These are phyloP conservation scores for Heliconius sara DNA, from an alignment of 2,888 invertebrate genomes.

Conservation along the genomic window DNA sequence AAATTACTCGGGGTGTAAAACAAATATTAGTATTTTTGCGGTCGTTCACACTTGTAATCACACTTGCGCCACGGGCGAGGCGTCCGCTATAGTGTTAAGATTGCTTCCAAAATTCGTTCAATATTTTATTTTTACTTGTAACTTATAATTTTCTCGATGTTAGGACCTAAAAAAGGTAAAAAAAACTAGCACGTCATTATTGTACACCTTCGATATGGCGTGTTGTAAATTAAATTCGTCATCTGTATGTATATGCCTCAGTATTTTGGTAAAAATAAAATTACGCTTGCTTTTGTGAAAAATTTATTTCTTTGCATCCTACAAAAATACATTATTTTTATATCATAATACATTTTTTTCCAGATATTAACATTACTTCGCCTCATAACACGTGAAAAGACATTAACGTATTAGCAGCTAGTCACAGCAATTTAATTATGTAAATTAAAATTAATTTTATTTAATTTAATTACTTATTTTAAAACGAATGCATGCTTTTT, in stretches of 20 bases:
- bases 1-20: slow-evolving; percentile 66
- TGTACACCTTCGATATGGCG: slow-evolving; percentile 34
- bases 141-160: slow-evolving; percentile 70
- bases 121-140: slow-evolving; percentile 60
- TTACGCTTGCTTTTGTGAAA: slow-evolving; percentile 50
- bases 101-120: slow-evolving; percentile 62
- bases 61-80: slow-evolving; percentile 43
- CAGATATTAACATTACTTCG: slow-evolving; percentile 1
- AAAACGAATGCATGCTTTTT: not conserved
- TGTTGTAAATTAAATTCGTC: slow-evolving; percentile 36
- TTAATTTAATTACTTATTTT: not conserved
- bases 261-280: slow-evolving; percentile 49
- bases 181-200: slow-evolving; percentile 53
- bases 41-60: slow-evolving; percentile 58
- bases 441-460: slow-evolving; percentile 30
- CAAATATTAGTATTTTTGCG: slow-evolving; percentile 78
- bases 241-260: slow-evolving; percentile 23
- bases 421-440: slow-evolving; percentile 48
- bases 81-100: slow-evolving; percentile 66
- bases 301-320: slow-evolving; percentile 64
- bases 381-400: not conserved
- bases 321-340: slow-evolving; percentile 66
- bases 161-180: slow-evolving; percentile 51
- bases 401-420: slow-evolving; percentile 8
- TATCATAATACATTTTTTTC: slow-evolving; percentile 22